Conservation (phyloP, 1,140 invertebrate genomes). For the Aphis gossypii region DNA sequence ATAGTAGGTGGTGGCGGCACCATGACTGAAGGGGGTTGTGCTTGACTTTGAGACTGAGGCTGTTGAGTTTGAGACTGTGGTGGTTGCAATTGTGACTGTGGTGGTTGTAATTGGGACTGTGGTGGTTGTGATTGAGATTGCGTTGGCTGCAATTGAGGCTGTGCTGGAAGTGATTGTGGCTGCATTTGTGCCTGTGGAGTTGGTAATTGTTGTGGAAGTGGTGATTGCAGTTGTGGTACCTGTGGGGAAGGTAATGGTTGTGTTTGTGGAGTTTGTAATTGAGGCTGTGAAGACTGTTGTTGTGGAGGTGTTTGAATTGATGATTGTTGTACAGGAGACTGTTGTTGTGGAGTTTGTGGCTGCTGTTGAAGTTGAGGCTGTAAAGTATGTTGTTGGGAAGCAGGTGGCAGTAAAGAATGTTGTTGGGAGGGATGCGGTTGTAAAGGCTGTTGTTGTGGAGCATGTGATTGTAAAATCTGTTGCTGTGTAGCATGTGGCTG, state of each 20-base stretch:
- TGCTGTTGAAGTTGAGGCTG: background rate
- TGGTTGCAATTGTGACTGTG: slow-evolving; percentile 60
- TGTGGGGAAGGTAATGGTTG: slow-evolving; percentile 32
- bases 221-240: slow-evolving; percentile 21
- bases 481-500: background rate
- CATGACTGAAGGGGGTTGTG: background rate
- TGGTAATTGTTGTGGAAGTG: background rate
- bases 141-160: slow-evolving; percentile 43
- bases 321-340: background rate
- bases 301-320: background rate
- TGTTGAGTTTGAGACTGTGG: slow-evolving; percentile 61
- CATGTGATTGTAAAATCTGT: background rate
- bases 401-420: background rate
- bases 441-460: background rate
- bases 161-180: background rate
- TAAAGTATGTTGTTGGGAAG: background rate
- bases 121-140: slow-evolving; percentile 55
- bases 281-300: background rate
- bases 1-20: background rate
- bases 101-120: slow-evolving; percentile 60
- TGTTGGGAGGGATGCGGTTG: background rate
- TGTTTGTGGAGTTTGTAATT: slow-evolving; percentile 51
- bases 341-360: background rate
- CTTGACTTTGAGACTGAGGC: slow-evolving; percentile 59
- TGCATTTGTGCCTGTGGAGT: slow-evolving; percentile 35